Conservation (phyloP, 1,140 invertebrate species). For the Lanistes nyassanus region DNA sequence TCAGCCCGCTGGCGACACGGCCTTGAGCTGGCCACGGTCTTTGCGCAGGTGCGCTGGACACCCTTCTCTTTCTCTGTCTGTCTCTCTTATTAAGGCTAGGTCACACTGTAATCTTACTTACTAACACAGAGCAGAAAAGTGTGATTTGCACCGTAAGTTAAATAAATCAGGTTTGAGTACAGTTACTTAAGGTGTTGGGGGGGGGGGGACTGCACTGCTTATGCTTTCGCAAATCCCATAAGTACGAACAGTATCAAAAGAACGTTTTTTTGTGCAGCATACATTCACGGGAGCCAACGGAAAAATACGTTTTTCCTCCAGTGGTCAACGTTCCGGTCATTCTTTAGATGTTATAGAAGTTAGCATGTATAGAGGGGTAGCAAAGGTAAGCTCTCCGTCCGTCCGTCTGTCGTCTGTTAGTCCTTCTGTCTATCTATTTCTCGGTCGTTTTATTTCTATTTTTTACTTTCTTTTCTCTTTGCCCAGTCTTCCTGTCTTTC, state of each 20-base stretch:
- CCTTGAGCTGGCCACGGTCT: conserved; percentile 19
- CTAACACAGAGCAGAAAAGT: too few species aligned
- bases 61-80: not conserved
- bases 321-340: conserved; percentile 91
- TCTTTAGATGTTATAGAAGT: conserved; percentile 89
- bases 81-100: too few species aligned
- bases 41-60: conserved; percentile 23
- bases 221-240: too few species aligned
- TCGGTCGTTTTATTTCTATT: conserved; percentile 16
- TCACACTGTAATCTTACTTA: too few species aligned
- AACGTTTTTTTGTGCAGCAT: too few species aligned
- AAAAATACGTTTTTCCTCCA: conserved; percentile 92
- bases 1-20: conserved; percentile 24
- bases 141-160: too few species aligned
- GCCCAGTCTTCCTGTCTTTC: too few species aligned
- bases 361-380: conserved; percentile 39
- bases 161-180: too few species aligned
- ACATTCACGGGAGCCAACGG: conserved; percentile 75
- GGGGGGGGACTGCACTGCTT: too few species aligned
- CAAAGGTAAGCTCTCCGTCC: conserved; percentile 35
- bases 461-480: conserved; percentile 15
- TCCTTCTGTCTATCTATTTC: conserved; percentile 20
- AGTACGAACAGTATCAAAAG: too few species aligned
- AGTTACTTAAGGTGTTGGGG: too few species aligned
- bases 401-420: conserved; percentile 6